Evolutionary conservation across 2,113 vertebrate genomes (phyloP), one percentile per base, ranked within the genome.

Genomic region (Epinephelus lanceolatus): DNA sequence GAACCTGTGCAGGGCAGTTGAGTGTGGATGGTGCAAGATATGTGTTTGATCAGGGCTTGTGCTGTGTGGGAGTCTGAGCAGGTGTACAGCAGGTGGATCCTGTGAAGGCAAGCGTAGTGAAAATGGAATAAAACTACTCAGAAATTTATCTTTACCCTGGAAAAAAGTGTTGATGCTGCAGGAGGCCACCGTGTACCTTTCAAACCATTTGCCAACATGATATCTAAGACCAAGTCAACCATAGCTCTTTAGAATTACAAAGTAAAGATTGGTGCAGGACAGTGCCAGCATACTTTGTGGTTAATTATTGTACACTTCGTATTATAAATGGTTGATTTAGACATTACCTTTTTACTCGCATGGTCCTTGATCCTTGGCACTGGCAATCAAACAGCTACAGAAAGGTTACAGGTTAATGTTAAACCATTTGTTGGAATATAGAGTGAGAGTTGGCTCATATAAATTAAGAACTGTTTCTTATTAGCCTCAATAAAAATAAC

Each of bases 1-100:
- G 37, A 88, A 76, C 91, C 82, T 91, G 93, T 56, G 66, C 53
- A 11, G 49, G 71, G 30, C 85, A 82, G 91, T 82, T 77, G 21
- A 71, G 51, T 81, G 80, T 83, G 88, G 85, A 51, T 59, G 45
- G 30, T 21, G 5, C 81, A 7, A 27, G 83, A 68, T 61, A 15
- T 21, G 5, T 86, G 62, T 91, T 81, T 84, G 80, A 78, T 69
- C 25, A 74, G 11, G 63, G 45, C 23, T 12, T 12, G 56, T 66
- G 85, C 13, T 59, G 30, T 13, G 75, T 92, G 87, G 71, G 86
- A 89, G 62, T 63, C 7, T 14, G 15, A 4, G 12, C 88, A 91
- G 80, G 59, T 92, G 85, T 7, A 21, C 5, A 49, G 62, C 60
- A 33, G 66, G 23, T 21, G 11, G 45, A 30, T 15, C 27, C 61